Evolutionary conservation across 2,113 vertebrate genomes (phyloP).

Genomic region (Kryptolebias marmoratus): DNA sequence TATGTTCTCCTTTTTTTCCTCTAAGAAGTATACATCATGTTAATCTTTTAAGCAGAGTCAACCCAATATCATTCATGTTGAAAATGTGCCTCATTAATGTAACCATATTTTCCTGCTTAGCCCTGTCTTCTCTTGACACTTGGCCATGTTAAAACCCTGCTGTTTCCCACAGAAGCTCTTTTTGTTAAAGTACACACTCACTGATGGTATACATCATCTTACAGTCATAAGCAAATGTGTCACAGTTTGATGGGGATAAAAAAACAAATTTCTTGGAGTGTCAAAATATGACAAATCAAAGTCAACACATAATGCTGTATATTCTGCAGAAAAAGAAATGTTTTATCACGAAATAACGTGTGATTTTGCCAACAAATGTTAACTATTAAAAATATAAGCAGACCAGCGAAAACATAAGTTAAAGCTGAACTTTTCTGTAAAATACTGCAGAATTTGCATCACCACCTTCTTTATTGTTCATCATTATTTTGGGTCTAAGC

Average conservation of each 20-base stretch:
- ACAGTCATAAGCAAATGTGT: constrained; percentile 11
- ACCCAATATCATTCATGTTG: constrained; percentile 41
- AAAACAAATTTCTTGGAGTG: background rate
- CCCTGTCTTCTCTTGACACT: constrained; percentile 55
- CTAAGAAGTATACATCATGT: constrained; percentile 51
- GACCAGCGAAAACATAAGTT: no score
- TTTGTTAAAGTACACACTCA: constrained; percentile 7
- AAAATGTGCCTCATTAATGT: constrained; percentile 49
- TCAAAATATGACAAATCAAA: background rate
- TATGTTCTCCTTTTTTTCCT: constrained; percentile 40
- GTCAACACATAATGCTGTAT: background rate
- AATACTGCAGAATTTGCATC: constrained; percentile 25
- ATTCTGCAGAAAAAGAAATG: background rate
- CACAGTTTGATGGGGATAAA: background rate
- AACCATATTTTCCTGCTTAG: constrained; percentile 56
- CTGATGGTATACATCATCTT: background rate
- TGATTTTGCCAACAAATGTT: no score
- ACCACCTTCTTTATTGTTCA: constrained; percentile 35
- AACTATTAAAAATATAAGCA: background rate
- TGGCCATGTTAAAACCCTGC: constrained; percentile 45
- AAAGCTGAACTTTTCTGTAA: no score
- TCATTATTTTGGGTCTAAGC: constrained; percentile 34
- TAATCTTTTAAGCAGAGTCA: constrained; percentile 64
- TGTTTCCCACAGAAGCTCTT: constrained; percentile 21
- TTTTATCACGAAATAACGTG: background rate